Evolutionary conservation across 2,113 vertebrate species (phyloP), one percentile per base, ranked within the genome.

Genomic region (Lampris incognitus): DNA sequence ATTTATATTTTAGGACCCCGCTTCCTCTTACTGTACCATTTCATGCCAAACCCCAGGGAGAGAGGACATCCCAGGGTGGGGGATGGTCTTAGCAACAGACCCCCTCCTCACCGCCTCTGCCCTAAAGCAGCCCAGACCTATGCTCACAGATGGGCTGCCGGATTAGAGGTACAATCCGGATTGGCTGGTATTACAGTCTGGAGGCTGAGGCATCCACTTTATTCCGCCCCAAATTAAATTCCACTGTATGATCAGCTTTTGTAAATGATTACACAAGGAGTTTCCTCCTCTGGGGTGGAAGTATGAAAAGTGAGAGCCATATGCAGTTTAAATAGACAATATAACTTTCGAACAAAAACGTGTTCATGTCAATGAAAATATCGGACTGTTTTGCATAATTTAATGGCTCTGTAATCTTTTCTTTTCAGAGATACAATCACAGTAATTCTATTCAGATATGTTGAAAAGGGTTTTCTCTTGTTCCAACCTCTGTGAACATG

Each of bases 111-210:
- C 50, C 7, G 8, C 8, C 8, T 9, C 59, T 13, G 2, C 39
- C 39, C 58, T 39, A 39, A 39, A 39, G 9, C 39, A 3, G 7
- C 37, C 8, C 58, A 60, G 38, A 6, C 58, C 24, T 9, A 41
- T 44, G 41, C 49, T 11, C 63, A 51, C 63, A 49, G 48, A 66
- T 51, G 46, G 63, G 1, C 63, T 10, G 36, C 10, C n/a, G 49
- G 63, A 66, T 66, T 66, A 52, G 63, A 42, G 63, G 61, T 41
- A 48, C n/a, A 48, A 44, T 11, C 38, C 41, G 11, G 62, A 65
- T 65, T 65, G 44, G 8, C 62, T 38, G 24, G 62, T 39, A 51
- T 66, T 66, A 65, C 46, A 5, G 63, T 65, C 63, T 66, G 63
- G 4, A 13, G 36, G n/a, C 46, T 37, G 61, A 63, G 60, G n/a